These are phyloP conservation scores for Caenorhabditis elegans DNA, from an alignment of 1,140 invertebrate species.

Conservation along the genomic window WBcel235 BX284605.5:15958501-15959000, in stretches of 20 bases:
- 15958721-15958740: conserved; percentile 80
- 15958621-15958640: too few relatives aligned
- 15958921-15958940: conserved; percentile 92
- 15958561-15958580: conserved; percentile 77
- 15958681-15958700: conserved; percentile 82
- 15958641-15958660: too few relatives aligned
- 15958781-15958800: conserved; percentile 77
- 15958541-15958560: conserved; percentile 81
- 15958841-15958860: conserved; percentile 67
- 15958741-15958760: conserved; percentile 78
- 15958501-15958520: conserved; percentile 72
- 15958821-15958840: conserved; percentile 71
- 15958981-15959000: background rate
- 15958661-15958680: conserved; percentile 76
- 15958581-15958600: conserved; percentile 87
- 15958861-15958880: background rate
- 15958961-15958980: background rate
- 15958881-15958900: conserved; percentile 75
- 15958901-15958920: conserved; percentile 86
- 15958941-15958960: conserved; percentile 66
- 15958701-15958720: conserved; percentile 81
- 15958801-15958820: conserved; percentile 69
- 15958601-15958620: conserved; percentile 87
- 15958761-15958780: conserved; percentile 83
- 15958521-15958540: conserved; percentile 87